These are phyloP conservation scores for Strix uralensis DNA, from an alignment of 2,113 vertebrate genomes.

Conservation along the genomic window DNA sequence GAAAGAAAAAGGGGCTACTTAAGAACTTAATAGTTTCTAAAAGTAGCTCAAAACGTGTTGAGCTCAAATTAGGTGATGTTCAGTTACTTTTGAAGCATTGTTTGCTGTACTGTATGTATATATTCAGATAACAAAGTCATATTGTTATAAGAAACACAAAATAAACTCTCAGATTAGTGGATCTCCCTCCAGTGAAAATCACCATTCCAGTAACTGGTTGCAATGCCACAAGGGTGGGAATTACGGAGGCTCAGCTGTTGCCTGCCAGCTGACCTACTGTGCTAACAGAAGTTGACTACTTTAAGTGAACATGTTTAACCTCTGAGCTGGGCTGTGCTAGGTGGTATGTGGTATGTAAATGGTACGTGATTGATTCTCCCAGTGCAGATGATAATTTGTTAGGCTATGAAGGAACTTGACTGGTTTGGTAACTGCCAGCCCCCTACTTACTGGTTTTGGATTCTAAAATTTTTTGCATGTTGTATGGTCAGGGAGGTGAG, in stretches of 20 bases:
- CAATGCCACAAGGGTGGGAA: not conserved
- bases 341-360: not conserved
- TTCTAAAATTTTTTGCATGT: not conserved
- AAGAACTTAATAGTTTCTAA: accelerated
- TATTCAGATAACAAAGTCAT: not conserved
- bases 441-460: not conserved
- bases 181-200: not conserved
- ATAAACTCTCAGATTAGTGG: not conserved
- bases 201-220: not conserved
- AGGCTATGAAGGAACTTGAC: not conserved
- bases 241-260: not conserved
- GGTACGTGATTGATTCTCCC: not conserved
- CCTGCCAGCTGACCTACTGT: not conserved
- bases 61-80: not conserved
- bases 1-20: not conserved
- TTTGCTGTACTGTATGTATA: not conserved
- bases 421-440: not conserved
- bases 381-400: not conserved
- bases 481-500: not conserved
- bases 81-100: not conserved
- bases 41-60: not conserved
- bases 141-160: not conserved
- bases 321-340: not conserved
- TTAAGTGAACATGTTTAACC: not conserved
- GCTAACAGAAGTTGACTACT: not conserved